Conservation (phyloP, 2,888 invertebrate species). For the Candidula unifasciata region DNA sequence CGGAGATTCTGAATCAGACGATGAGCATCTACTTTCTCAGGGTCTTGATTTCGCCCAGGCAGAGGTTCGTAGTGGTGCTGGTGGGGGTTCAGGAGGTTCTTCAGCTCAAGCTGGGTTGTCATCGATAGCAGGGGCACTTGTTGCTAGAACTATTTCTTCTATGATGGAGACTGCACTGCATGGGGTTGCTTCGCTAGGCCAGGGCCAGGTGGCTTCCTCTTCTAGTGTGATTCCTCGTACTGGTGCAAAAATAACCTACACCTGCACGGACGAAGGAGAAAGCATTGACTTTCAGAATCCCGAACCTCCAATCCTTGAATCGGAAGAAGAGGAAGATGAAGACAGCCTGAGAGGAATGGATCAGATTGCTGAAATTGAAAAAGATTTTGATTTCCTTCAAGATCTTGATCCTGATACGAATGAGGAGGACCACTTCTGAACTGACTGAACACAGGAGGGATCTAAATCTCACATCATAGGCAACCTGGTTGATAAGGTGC, state of each 20-base stretch:
- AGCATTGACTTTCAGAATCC: slow-evolving; percentile 56
- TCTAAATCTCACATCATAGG: neutral
- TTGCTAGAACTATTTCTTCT: slow-evolving; percentile 66
- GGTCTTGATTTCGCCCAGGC: slow-evolving; percentile 54
- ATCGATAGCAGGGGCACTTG: slow-evolving; percentile 58
- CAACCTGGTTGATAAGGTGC: neutral
- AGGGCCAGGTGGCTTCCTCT: slow-evolving; percentile 51
- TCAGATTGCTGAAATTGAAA: slow-evolving; percentile 63
- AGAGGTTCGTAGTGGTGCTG: slow-evolving; percentile 20
- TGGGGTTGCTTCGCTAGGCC: slow-evolving; percentile 56
- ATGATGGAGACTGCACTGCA: slow-evolving; percentile 68
- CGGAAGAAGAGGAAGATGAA: slow-evolving; percentile 54
- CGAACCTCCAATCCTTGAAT: slow-evolving; percentile 55
- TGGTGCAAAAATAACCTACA: slow-evolving; percentile 57
- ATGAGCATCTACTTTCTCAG: slow-evolving; percentile 58
- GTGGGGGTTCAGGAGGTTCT: slow-evolving; percentile 41
- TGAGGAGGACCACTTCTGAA: slow-evolving; percentile 25
- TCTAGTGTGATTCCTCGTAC: slow-evolving; percentile 55
- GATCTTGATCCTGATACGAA: slow-evolving; percentile 64
- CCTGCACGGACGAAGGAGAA: slow-evolving; percentile 55
- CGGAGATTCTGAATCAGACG: slow-evolving; percentile 65
- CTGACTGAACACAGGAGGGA: neutral
- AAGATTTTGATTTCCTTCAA: slow-evolving; percentile 73
- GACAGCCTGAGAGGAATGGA: slow-evolving; percentile 19
- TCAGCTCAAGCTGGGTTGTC: slow-evolving; percentile 52